Evolutionary conservation across 2,888 invertebrate species (phyloP), one percentile per base, ranked within the genome.

Genomic region (Yponomeuta sedellus): DNA sequence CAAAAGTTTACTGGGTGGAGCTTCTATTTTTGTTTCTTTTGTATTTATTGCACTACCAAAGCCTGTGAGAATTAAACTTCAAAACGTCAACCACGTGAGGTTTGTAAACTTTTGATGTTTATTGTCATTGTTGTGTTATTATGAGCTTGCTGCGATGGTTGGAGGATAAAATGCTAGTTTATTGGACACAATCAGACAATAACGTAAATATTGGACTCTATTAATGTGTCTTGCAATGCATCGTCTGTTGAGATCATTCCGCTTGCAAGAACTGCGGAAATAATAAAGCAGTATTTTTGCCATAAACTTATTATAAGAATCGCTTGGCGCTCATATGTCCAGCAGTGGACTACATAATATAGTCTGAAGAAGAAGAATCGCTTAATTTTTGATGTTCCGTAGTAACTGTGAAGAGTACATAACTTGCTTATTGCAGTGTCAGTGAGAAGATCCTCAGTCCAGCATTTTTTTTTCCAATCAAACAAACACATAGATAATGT

Each of bases 41-140:
- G 44, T 16, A 44, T 44, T 12, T 44, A 11, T 16, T 52, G 16
- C 16, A 16, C 44, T 3, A 16, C 16, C 44, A 52, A 52, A n/a
- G 16, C 57, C 62, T 66, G 66, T 59, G 66, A 65, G 62, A 68
- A 68, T 59, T 12, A 28, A 64, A 61, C 39, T 62, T 39, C 12
- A 19, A 59, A 19, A 62, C 44, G 40, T 44, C 63, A 63, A 44
- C 44, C 63, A 63, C 63, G 62, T 66, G 66, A 56, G 63, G 63
- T 66, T 63, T 66, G 52, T 6, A 61, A 66, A 66, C 66, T 22
- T 12, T 56, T 57, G 44, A 52, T 12, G 12, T 52, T 52, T 16
- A 64, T 64, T 64, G 56, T 57, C 56, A 64, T 57, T 57, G 28
- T 59, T 19, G 20, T 20, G 19, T 59, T 65, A 52, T 40, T 59